These are phyloP conservation scores for Drosophila pandora DNA, from an alignment of 1,140 invertebrate genomes.

Conservation along the genomic window DNA sequence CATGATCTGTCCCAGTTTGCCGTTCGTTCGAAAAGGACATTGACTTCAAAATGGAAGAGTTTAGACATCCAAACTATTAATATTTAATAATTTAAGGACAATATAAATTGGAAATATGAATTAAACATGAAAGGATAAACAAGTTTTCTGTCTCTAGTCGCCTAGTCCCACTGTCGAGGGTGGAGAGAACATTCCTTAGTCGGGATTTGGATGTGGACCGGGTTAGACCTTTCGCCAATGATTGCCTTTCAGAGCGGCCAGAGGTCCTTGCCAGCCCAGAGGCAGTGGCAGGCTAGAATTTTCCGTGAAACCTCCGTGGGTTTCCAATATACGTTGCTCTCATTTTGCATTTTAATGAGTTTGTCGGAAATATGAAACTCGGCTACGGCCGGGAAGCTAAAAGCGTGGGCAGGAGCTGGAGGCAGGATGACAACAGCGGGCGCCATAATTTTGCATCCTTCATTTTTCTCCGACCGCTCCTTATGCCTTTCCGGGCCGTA, in stretches of 20 bases:
- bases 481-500: slow-evolving; percentile 19
- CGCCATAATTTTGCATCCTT: slow-evolving; percentile 64
- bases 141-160: too few species aligned
- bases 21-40: not conserved
- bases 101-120: not conserved
- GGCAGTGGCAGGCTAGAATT: not conserved
- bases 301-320: not conserved
- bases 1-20: not conserved
- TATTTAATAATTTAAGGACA: not conserved
- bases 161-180: not conserved
- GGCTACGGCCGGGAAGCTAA: not conserved
- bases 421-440: slow-evolving; percentile 37
- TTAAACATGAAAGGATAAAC: not conserved
- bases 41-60: too few species aligned
- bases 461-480: slow-evolving; percentile 9
- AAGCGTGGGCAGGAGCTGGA: not conserved
- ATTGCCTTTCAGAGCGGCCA: slow-evolving; percentile 6
- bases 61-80: not conserved
- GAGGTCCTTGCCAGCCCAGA: not conserved
- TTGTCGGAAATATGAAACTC: slow-evolving; percentile 65
- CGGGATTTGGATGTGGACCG: slow-evolving; percentile 14
- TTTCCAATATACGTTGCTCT: slow-evolving; percentile 58
- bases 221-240: slow-evolving; percentile 29
- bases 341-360: slow-evolving; percentile 81
- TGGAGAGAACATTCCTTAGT: slow-evolving; percentile 26